Conservation (phyloP, 2,113 vertebrate species). For the Falcunculus frontatus region DNA sequence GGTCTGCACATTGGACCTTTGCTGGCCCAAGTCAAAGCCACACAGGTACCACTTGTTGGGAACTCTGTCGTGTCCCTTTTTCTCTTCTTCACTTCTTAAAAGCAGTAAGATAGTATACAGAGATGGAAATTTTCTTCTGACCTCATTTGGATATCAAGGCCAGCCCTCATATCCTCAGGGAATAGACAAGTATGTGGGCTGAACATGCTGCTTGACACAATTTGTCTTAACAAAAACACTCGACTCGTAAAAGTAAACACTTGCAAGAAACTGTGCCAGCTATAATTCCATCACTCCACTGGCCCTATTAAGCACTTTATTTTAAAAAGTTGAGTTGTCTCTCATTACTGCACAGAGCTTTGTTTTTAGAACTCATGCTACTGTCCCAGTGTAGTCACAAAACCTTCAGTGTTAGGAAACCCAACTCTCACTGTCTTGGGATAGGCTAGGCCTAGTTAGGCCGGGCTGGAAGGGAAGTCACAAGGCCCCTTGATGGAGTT, state of each 20-base stretch:
- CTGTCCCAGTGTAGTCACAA: not conserved
- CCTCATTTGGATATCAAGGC: constrained; percentile 26
- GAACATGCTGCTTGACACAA: not conserved
- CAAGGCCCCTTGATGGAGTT: not conserved
- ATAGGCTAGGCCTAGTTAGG: not conserved
- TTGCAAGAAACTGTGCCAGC: not conserved
- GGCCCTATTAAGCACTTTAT: not conserved
- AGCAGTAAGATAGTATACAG: not conserved
- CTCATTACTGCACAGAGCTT: not conserved
- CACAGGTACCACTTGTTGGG: not conserved
- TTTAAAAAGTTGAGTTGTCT: not conserved
- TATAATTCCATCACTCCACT: not conserved
- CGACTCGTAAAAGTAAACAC: not conserved
- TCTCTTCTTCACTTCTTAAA: not conserved
- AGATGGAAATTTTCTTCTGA: not conserved
- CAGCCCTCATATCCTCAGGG: not conserved
- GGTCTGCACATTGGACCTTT: not conserved
- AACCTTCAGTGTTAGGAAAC: not conserved
- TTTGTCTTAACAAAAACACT: constrained; percentile 12
- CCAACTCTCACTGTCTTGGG: not conserved
- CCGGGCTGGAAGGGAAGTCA: not conserved
- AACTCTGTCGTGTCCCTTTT: not conserved
- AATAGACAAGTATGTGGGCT: not conserved
- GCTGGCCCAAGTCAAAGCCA: not conserved
- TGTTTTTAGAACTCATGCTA: not conserved